A percentile compares a stretch with the other conserved stretches of the same genome.
Conservation (phyloP, 2,113 vertebrate species). For the Lontra canadensis region DNA sequence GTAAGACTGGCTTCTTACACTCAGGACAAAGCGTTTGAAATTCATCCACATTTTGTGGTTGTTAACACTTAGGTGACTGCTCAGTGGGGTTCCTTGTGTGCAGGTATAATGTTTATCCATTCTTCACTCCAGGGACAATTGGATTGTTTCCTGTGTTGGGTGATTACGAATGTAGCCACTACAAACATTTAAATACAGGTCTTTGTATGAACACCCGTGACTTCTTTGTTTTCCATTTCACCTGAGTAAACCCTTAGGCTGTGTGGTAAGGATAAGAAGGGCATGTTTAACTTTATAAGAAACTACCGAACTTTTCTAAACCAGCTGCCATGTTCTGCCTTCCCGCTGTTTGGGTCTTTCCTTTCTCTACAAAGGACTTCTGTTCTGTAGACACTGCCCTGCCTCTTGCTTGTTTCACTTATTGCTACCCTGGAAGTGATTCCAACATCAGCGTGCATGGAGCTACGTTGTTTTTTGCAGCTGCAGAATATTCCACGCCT, state of each 20-base stretch:
- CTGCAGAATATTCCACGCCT: not conserved
- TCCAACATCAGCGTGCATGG: not conserved
- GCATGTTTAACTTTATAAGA: not conserved
- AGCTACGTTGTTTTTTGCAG: not conserved
- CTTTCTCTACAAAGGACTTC: not conserved
- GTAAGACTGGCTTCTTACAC: not conserved
- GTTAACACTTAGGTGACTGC: not conserved
- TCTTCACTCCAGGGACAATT: not conserved
- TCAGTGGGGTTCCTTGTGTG: not conserved
- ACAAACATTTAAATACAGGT: not conserved
- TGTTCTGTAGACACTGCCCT: not conserved
- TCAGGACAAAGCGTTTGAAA: not conserved
- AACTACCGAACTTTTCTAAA: not conserved
- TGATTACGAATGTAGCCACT: not conserved
- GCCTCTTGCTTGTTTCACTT: not conserved
- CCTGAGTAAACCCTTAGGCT: not conserved
- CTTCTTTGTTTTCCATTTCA: not conserved
- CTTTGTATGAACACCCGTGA: not conserved
- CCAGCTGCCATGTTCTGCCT: not conserved
- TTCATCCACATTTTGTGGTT: not conserved
- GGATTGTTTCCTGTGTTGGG: not conserved
- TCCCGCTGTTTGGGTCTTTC: not conserved
- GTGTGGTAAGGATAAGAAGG: not conserved
- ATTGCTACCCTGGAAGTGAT: not conserved
- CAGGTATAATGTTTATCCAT: not conserved